A percentile compares a stretch with the other conserved stretches of the same genome.
Conservation (phyloP, 2,113 vertebrate species). For the Crocuta crocuta region DNA sequence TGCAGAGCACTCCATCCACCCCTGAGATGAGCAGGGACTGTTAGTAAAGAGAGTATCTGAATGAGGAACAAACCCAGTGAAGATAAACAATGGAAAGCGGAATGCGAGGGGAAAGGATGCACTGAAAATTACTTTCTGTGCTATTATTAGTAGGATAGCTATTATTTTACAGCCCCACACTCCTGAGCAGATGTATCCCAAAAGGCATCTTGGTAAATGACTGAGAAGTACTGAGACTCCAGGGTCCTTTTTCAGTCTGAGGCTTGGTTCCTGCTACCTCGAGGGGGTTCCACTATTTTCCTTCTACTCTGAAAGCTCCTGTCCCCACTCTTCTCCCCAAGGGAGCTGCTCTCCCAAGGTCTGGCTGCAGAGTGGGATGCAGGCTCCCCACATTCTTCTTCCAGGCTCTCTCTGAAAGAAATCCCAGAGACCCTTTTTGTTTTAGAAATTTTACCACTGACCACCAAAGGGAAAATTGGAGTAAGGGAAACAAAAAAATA, state of each 20-base stretch:
- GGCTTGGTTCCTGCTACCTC: not conserved
- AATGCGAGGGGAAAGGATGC: not conserved
- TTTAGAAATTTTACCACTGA: not conserved
- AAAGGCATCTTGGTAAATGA: not conserved
- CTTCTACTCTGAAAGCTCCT: not conserved
- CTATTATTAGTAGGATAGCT: not conserved
- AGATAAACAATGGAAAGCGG: not conserved
- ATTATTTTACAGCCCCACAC: not conserved
- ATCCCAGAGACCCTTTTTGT: too few relatives aligned
- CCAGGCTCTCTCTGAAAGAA: not conserved
- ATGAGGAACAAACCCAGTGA: not conserved
- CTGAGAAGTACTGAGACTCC: not conserved
- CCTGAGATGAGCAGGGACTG: not conserved
- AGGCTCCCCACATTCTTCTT: not conserved
- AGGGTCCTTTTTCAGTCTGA: too few relatives aligned
- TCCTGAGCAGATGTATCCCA: not conserved
- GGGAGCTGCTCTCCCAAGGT: not conserved
- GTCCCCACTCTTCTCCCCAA: not conserved
- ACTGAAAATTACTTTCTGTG: not conserved
- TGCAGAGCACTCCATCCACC: not conserved
- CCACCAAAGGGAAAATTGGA: not conserved
- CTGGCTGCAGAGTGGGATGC: fast-evolving
- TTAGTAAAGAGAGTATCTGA: not conserved
- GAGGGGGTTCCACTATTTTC: not conserved
- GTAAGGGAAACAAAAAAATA: too few relatives aligned